Base-by-base conservation (phyloP, 1,140 invertebrate species). In the Apocrypta bakeri region DNA sequence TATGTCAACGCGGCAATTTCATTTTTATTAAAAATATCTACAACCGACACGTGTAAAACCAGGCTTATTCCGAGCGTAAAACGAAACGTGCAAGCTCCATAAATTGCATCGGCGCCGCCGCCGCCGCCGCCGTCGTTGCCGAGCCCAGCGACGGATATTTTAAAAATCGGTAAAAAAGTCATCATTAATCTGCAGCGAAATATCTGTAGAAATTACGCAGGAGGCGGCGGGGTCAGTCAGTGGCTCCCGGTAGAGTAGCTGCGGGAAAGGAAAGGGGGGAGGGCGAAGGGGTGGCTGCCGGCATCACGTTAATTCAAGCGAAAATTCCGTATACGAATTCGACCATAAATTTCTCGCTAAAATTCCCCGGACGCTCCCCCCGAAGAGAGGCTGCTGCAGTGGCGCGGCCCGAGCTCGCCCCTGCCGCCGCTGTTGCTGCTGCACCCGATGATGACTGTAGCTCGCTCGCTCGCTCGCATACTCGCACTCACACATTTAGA, bases 381-480 rank as follows among this genome's bases (percentile, higher is more conserved):
- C 33, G 86, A 86, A 86, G 87, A 87, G 88, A 88, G 88, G 86
- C 88, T 90, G 88, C 87, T 88, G 86, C 81, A 73, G 79, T 84
- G 83, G 27, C 66, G 79, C 84, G 83, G 27, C 66, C 29, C 64
- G 64, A 24, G 63, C 69, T 37, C 40, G 40, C 71, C 9, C 27
- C 33, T 33, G 33, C 73, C 29, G 42, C 75, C n/a, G 81, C 74
- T 76, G 81, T 11, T n/a, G 40, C 40, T 42, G 48, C 80, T 88
- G 90, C 88, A 90, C 90, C 90, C 88, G 90, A 91, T 89, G 91
- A 92, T 92, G 90, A 92, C 90, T 91, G 90, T 90, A 90, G 88
- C 84, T 76, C 85, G 80, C 48, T 84, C 63, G 80, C 82, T n/a
- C n/a, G 56, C 83, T 76, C 42, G 75, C 78, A n/a, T n/a, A n/a